Evolutionary conservation across 2,797 vertebrate genomes (phyloP), one percentile per base, ranked within the genome.

Genomic region (Pseudomugil tenellus): DNA sequence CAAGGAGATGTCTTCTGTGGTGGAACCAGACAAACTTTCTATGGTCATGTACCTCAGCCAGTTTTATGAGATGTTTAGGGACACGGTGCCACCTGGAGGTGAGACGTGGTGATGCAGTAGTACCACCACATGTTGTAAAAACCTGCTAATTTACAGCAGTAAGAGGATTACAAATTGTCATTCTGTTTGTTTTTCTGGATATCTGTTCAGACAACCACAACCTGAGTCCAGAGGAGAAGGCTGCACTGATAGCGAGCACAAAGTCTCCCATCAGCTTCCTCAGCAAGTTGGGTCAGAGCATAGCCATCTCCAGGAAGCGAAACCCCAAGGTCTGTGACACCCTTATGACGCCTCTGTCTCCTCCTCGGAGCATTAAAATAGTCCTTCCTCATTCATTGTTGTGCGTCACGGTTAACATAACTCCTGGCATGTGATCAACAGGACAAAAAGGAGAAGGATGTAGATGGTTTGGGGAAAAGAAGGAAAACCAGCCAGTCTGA

Each of bases 1-100:
- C 84, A 97, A 97, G 84, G 98, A 99, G 84, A 99, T 99, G 98
- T 96, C 96, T 2, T 95, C 93, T 0, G 97, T 99, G 1, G 95
- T 95, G 17, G 98, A 98, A 78, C 98, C 98, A 1, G 98, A 99
- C 92, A 98, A 98, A 52, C 93, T 99, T 34, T 98, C 97, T 0
- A 99, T 99, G 98, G 98, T 99, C 89, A 97, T 99, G 96, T 99
- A 99, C 93, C 96, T 99, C 91, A 98, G 96, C n/a, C 98, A 99
- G 94, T 99, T 99, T 93, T 98, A 99, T 1, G 97, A 99, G 93
- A 99, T 99, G 97, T 99, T 99, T 88, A 98, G 94, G 92, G 98
- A 99, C 91, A 96, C 95, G 31, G 91, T 98, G 79, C 95, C 96
- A 69, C 96, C 96, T 62, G 94, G 92, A 59, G 97, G 97, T 98